These are phyloP conservation scores for Hoplodrina blanda DNA, from an alignment of 2,888 invertebrate genomes.

Conservation along the genomic window DNA sequence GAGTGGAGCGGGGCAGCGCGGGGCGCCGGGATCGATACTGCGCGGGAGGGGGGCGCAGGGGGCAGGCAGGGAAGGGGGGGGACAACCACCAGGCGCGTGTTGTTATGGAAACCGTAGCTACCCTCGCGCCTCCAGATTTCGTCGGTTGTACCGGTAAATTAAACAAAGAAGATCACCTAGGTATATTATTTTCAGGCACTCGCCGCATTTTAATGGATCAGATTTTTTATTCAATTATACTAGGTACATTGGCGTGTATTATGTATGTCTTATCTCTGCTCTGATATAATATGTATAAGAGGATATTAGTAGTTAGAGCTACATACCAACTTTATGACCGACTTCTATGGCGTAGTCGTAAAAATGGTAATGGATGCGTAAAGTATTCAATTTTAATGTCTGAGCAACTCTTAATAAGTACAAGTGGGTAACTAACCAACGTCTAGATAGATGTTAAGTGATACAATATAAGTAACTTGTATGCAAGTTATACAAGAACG, in stretches of 20 bases:
- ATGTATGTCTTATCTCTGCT: conserved; percentile 9
- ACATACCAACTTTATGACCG: conserved; percentile 12
- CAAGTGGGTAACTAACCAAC: conserved; percentile 21
- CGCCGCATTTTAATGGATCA: conserved; percentile 50
- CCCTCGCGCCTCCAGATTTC: conserved; percentile 88
- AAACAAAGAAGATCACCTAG: conserved; percentile 85
- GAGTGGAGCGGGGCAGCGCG: conserved; percentile 81
- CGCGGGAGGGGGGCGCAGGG: conserved; percentile 55
- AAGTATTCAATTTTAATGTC: conserved; percentile 49
- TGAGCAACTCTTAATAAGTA: conserved; percentile 32
- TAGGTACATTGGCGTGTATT: not conserved
- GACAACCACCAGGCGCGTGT: conserved; percentile 83
- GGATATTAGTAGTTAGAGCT: conserved; percentile 9
- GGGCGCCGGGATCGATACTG: conserved; percentile 65
- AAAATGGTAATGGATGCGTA: conserved; percentile 43
- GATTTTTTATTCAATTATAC: conserved; percentile 44
- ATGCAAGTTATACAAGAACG: conserved; percentile 29
- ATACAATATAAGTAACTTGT: conserved; percentile 27
- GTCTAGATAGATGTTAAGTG: conserved; percentile 32
- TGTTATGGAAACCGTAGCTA: conserved; percentile 89
- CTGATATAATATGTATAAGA: conserved; percentile 9
- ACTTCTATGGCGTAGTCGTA: conserved; percentile 33
- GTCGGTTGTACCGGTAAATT: conserved; percentile 87
- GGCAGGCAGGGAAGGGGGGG: conserved; percentile 71
- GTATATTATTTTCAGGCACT: conserved; percentile 77